Evolutionary conservation across 1,140 invertebrate genomes (phyloP), one percentile per base, ranked within the genome.

Genomic region (Pollicipes pollicipes): DNA sequence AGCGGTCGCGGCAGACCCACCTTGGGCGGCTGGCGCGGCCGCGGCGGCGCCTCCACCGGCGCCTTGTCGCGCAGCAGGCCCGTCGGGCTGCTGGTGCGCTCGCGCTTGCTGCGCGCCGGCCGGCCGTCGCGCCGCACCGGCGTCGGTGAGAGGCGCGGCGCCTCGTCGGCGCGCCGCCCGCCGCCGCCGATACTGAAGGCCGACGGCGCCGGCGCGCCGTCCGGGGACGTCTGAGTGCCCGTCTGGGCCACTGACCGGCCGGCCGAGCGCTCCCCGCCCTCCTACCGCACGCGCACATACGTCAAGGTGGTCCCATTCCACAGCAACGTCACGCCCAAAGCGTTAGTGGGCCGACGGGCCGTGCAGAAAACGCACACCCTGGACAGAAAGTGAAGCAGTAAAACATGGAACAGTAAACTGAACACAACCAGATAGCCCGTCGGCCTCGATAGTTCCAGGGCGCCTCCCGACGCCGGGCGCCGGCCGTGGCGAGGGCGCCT

Each of bases 181-280:
- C 80, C 80, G 0, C 80, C 78, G 16, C 85, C 86, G 69, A 87
- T 85, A 70, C 81, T 86, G 76, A 88, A 87, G 78, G 77, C 80
- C 29, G 78, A 71, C 64, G 88, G 88, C 72, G 0, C 79, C 78
- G 77, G 80, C 27, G 78, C 70, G 45, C 72, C 77, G 70, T 89
- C 88, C 0, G 88, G 88, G 73, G 87, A 89, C 3, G 88, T 90
- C 77, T 90, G 88, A 0, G 88, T 90, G 71, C 87, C 87, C 24
- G 87, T 86, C 78, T 89, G 87, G 0, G 86, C 86, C 28, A 88
- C 78, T 71, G 67, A 64, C 69, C 75, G 76, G 17, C 64, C 16
- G 13, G 24, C 10, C 45, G 2, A 21, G 13, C 45, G 45, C 45
- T 58, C 45, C 45, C 2, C 10, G 10, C 24, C 45, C n/a, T n/a